Evolutionary conservation across 2,888 invertebrate genomes (phyloP).

Genomic region (Cybosia mesomella): DNA sequence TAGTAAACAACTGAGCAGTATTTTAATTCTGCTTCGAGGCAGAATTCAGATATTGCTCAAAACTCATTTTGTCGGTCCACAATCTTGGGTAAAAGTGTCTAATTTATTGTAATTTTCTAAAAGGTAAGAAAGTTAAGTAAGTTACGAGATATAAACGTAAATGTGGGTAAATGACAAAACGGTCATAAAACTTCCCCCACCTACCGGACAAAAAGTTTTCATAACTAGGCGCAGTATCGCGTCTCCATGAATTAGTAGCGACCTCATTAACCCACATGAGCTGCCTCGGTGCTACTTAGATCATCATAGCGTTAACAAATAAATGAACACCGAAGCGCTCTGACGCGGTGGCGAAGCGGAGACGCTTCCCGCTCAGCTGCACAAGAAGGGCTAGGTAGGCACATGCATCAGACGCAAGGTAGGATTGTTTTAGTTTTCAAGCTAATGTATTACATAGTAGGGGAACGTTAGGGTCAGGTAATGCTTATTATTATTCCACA

Average conservation of each 20-base stretch:
- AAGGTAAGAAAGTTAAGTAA: conserved; percentile 51
- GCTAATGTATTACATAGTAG: conserved; percentile 29
- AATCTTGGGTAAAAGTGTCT: conserved; percentile 26
- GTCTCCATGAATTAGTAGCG: conserved; percentile 79
- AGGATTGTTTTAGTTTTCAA: conserved; percentile 35
- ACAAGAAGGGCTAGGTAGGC: conserved; percentile 53
- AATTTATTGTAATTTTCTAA: conserved; percentile 47
- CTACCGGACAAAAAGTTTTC: conserved; percentile 60
- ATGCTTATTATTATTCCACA: conserved; percentile 19
- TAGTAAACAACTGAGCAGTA: conserved; percentile 2
- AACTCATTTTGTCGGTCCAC: neutral
- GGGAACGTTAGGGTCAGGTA: conserved; percentile 13
- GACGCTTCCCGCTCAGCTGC: conserved; percentile 39
- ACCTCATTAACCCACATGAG: conserved; percentile 83
- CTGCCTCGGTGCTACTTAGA: conserved; percentile 63
- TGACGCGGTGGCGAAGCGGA: conserved; percentile 39
- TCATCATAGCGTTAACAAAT: conserved; percentile 79
- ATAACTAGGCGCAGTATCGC: conserved; percentile 68
- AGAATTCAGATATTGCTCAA: too few relatives aligned
- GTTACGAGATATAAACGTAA: conserved; percentile 60
- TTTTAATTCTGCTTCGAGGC: neutral
- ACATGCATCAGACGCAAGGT: conserved; percentile 49
- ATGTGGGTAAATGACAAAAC: conserved; percentile 59
- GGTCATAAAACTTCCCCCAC: conserved; percentile 59
- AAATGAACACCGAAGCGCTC: conserved; percentile 67